Evolutionary conservation across 2,113 vertebrate genomes (phyloP), one percentile per base, ranked within the genome.

Genomic region (Eurystomus gularis): DNA sequence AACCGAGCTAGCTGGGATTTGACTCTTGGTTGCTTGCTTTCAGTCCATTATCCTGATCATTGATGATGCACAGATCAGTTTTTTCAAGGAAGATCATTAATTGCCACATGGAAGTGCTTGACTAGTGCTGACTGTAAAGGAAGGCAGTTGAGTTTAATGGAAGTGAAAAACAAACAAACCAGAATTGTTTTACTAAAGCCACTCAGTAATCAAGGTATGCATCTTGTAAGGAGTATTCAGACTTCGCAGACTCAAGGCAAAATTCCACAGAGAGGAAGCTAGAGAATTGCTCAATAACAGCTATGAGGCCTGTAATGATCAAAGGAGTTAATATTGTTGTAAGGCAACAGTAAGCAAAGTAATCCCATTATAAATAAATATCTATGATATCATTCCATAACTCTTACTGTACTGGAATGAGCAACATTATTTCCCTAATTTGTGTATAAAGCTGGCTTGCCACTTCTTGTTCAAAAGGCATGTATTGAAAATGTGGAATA

Each of bases 51-150:
- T 70, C 33, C n/a, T 66, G 11, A 29, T 65, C 3, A 20, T 2
- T 78, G 46, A 48, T 26, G 3, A 18, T 0, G 1, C 16, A 51
- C 4, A 64, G 33, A 76, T 76, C 1, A 20, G 2, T 2, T 78
- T 52, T 86, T 89, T 77, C 57, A 58, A 39, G 24, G 20, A 66
- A 42, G 23, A 48, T 29, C 4, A 2, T 68, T 79, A 68, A 54
- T 54, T 90, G 26, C 24, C 17, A 10, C 24, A 25, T 65, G 18
- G 39, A 93, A 48, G 10, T 72, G 13, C 13, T 55, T 93, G 14
- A 68, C 52, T 17, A 88, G 18, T 64, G 78, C 29, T 64, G 26
- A 82, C 42, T 73, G 39, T 91, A 62, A 69, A 71, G 17, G 18
- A 71, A 82, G 21, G 10, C 16, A 29, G 21, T 17, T 87, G 39